These are phyloP conservation scores for Hydropsyche betteni DNA, from an alignment of 2,888 invertebrate species.

Conservation along the genomic window DNA sequence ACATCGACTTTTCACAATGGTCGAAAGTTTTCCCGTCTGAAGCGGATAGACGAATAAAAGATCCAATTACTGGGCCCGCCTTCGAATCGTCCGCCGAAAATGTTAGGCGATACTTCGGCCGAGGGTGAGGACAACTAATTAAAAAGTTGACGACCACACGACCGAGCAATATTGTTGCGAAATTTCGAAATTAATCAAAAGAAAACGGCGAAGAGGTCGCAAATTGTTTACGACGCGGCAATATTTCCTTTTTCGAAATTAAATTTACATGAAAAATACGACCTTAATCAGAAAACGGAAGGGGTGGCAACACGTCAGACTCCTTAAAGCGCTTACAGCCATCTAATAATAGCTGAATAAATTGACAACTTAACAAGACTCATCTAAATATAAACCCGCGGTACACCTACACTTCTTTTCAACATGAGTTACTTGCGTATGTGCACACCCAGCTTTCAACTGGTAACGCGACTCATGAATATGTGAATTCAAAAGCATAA, in stretches of 20 bases:
- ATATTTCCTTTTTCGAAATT: not conserved
- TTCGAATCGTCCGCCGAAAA: not conserved
- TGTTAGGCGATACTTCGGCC: not conserved
- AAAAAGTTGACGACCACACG: constrained; percentile 5
- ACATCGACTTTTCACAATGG: not conserved
- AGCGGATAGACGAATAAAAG: not conserved
- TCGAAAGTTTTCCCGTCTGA: too few species aligned
- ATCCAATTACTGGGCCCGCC: constrained; percentile 2
- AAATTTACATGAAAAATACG: not conserved
- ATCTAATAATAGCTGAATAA: constrained; percentile 24
- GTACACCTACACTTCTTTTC: constrained; percentile 9
- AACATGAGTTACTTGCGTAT: not conserved
- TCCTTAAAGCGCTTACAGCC: not conserved
- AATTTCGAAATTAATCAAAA: too few species aligned
- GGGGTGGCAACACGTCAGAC: not conserved
- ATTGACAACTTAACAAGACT: not conserved
- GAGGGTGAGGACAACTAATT: not conserved
- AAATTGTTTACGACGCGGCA: not conserved
- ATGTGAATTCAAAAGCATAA: not conserved
- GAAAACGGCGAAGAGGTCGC: too few species aligned
- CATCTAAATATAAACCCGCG: constrained; percentile 9
- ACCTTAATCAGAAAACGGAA: too few species aligned
- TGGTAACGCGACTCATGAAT: constrained; percentile 8
- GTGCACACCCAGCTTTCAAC: constrained; percentile 2
- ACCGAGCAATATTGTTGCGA: not conserved